Evolutionary conservation across 2,797 vertebrate genomes (phyloP), one percentile per base, ranked within the genome.

Genomic region (Aeoliscus strigatus): DNA sequence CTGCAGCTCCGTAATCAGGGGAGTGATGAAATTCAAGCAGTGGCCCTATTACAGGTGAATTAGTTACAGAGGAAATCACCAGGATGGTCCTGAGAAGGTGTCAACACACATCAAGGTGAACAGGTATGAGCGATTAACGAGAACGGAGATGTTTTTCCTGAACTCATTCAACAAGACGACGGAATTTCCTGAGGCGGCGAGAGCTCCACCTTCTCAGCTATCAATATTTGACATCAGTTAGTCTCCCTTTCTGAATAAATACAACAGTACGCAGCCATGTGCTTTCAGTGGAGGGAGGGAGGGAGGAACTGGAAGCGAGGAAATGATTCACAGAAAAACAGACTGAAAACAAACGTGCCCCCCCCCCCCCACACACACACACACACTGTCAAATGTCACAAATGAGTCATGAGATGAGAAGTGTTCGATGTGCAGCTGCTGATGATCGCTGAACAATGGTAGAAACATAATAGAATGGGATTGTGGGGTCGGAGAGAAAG

Each of bases 371-470:
- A n/a, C 14, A 15, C 27, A 17, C 39, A 35, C 41, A 18, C 16
- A 41, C 27, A 48, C 36, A 41, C 64, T 48, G 58, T 76, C 69
- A 80, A 81, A 81, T 68, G 63, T 70, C 75, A 71, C 37, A 61
- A 53, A 48, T 77, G 73, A 82, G 75, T 79, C 75, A 79, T 66
- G 54, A 43, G 59, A 66, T 62, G 63, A 64, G 69, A 68, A 67
- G 60, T 59, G 9, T 33, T 48, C 39, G 9, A 33, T 29, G 48
- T 23, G 42, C 29, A 51, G 43, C 47, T 30, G 31, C 27, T 14
- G 14, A 12, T 49, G 49, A 62, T 71, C 56, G 54, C 29, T 9
- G 9, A 21, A 6, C 18, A 21, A 6, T 3, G 18, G 18, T 16
- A 59, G 21, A 50, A 34, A 47, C 48, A 42, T 55, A 58, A n/a